phyloP scores from a whole-genome alignment of 2,113 vertebrate genomes.

The Syngnathus scovelli region DNA sequence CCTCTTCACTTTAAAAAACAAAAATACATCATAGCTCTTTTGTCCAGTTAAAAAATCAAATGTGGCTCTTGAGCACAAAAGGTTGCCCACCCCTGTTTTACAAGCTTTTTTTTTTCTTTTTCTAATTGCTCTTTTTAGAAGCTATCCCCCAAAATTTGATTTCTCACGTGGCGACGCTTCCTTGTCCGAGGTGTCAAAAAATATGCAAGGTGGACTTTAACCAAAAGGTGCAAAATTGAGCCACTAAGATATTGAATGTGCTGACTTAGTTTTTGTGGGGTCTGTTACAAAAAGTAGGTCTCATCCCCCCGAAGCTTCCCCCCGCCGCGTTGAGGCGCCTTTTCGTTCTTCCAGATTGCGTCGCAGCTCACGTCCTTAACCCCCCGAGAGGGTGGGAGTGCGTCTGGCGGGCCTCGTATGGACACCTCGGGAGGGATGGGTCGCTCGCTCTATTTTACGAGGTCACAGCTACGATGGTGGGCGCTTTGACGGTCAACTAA shows the following conservation, averaged over 20 bases:
- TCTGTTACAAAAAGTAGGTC: constrained; percentile 24
- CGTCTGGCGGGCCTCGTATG: not conserved
- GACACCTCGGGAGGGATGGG: not conserved
- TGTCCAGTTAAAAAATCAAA: not conserved
- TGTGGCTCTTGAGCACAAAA: not conserved
- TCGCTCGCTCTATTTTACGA: constrained; percentile 10
- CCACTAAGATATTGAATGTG: not conserved
- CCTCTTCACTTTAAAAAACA: not conserved
- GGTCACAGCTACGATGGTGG: not conserved
- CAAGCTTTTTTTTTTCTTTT: not conserved
- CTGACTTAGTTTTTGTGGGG: not conserved
- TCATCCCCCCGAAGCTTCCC: not conserved
- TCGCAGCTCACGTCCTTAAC: constrained; percentile 37
- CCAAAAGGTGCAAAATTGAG: not conserved
- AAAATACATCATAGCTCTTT: not conserved
- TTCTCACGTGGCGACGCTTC: not conserved
- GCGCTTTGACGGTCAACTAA: constrained; percentile 24
- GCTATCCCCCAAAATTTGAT: not conserved
- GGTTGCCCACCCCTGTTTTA: not conserved
- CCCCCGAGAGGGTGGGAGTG: constrained; percentile 14
- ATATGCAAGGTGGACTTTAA: not conserved
- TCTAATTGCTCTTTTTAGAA: not conserved
- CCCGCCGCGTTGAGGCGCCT: not conserved
- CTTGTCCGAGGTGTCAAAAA: not conserved
- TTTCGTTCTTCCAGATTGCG: not conserved